These are phyloP conservation scores for Aporophyla lueneburgensis DNA, from an alignment of 2,888 invertebrate species.

Conservation along the genomic window DNA sequence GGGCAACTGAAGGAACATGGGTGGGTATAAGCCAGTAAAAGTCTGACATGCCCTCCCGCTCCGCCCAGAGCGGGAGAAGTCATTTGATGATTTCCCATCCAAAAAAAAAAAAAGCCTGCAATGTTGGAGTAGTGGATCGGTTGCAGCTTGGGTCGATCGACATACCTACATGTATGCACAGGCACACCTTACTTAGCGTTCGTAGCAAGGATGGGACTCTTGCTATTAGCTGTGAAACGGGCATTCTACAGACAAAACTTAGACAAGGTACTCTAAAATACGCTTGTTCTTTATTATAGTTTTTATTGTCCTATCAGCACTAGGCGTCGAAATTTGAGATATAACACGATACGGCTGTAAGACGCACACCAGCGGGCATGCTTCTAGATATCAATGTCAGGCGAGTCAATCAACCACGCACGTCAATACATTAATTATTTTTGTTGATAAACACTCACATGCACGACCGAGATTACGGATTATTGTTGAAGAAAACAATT, in stretches of 20 bases:
- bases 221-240: not conserved
- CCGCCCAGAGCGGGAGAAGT: too few relatives aligned
- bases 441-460: conserved; percentile 33
- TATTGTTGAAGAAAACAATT: conserved; percentile 8
- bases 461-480: conserved; percentile 10
- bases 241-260: not conserved
- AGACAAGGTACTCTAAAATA: not conserved
- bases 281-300: not conserved
- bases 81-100: too few relatives aligned
- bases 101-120: too few relatives aligned
- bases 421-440: conserved; percentile 40
- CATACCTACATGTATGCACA: not conserved
- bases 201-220: not conserved
- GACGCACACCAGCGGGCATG: conserved; percentile 12
- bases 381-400: conserved; percentile 38
- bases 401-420: conserved; percentile 28
- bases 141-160: not conserved
- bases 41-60: too few relatives aligned
- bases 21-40: too few relatives aligned
- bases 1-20: too few relatives aligned
- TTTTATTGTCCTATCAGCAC: conserved; percentile 9
- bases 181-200: not conserved
- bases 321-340: not conserved
- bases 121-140: too few relatives aligned
- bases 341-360: not conserved